Conservation (phyloP, 2,797 vertebrate species). For the Spinus pinus region DNA sequence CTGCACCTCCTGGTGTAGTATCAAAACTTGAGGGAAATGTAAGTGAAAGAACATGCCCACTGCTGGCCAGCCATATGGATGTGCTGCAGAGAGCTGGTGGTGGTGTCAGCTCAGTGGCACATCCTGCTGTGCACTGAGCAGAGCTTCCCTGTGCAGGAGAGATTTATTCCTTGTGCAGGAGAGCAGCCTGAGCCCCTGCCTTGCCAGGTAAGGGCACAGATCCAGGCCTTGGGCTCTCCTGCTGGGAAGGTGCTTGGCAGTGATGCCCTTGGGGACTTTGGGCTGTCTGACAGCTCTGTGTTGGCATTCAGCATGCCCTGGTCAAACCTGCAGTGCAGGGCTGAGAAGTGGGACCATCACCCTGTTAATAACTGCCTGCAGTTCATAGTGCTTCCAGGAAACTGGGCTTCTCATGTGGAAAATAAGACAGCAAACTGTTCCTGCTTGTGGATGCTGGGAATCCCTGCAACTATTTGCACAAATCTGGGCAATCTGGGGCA, state of each 20-base stretch:
- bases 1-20: neutral
- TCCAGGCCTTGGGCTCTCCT: neutral
- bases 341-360: neutral
- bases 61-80: conserved; percentile 20
- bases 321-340: fast-evolving
- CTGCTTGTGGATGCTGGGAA: neutral
- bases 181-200: neutral
- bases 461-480: fast-evolving
- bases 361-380: neutral
- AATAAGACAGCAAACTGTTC: neutral
- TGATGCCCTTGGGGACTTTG: neutral
- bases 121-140: neutral
- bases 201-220: neutral
- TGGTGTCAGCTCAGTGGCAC: neutral
- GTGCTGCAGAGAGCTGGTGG: neutral
- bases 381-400: neutral
- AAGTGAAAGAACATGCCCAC: neutral
- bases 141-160: neutral
- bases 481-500: neutral
- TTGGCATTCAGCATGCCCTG: neutral
- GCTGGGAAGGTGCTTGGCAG: neutral
- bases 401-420: neutral
- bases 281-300: neutral
- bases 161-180: neutral
- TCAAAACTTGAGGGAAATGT: neutral